Percentiles rank a stretch among this genome's conserved stretches.
phyloP scores from a whole-genome alignment of 2,797 vertebrate genomes.

The Tenualosa thibaudeaui region DNA sequence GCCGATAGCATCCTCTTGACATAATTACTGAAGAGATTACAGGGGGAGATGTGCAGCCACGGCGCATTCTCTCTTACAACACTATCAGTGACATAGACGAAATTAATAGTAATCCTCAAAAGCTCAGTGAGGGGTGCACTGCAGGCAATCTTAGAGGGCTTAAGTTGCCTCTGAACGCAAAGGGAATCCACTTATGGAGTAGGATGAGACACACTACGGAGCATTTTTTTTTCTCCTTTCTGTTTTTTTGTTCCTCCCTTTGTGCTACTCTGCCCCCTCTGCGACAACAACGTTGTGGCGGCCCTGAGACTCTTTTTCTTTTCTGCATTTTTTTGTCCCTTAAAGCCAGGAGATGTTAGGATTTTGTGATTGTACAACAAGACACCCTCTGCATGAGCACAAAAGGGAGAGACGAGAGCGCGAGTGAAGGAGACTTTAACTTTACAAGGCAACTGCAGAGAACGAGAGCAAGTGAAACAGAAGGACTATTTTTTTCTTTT shows the following conservation, averaged over 20 bases:
- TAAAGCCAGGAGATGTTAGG: background rate
- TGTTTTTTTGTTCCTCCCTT: background rate
- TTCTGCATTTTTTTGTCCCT: background rate
- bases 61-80: constrained; percentile 23
- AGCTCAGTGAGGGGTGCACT: constrained; percentile 19
- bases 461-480: constrained; percentile 42
- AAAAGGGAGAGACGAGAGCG: constrained; percentile 50
- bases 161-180: constrained; percentile 19
- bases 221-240: background rate
- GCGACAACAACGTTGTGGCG: background rate
- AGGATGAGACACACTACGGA: constrained; percentile 6
- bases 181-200: constrained; percentile 22
- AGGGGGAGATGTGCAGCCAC: constrained; percentile 13
- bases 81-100: constrained; percentile 25
- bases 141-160: constrained; percentile 25
- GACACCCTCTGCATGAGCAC: background rate
- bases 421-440: background rate
- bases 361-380: background rate
- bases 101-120: constrained; percentile 26
- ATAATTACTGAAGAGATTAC: constrained; percentile 24
- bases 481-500: background rate
- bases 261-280: background rate
- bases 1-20: constrained; percentile 24
- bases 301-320: background rate
- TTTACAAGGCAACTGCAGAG: background rate